Percentiles rank a stretch among this genome's conserved stretches.
Evolutionary conservation across 35 echinoderm and acorn worm genomes (phyloP).

Genomic region (Anneissia japonica): DNA sequence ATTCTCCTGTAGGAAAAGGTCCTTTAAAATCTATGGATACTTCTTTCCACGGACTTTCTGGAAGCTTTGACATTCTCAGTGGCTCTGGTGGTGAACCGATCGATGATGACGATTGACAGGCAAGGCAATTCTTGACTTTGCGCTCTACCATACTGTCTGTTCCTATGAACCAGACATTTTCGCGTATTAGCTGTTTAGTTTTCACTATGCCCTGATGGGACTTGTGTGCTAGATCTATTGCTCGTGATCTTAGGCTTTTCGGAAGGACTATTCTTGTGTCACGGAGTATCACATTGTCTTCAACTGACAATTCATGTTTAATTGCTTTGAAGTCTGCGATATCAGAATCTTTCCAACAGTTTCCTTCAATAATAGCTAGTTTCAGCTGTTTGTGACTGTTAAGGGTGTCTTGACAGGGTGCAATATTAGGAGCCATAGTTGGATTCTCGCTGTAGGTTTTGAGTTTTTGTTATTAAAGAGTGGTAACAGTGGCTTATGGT

Average conservation of each 20-base stretch:
- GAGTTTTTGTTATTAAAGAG: too few relatives aligned
- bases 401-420: too few relatives aligned
- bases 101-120: constrained; percentile 52
- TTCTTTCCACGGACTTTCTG: neutral
- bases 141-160: constrained; percentile 47
- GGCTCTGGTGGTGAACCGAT: constrained; percentile 30
- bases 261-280: constrained; percentile 8
- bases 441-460: too few relatives aligned
- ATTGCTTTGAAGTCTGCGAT: neutral
- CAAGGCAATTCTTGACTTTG: constrained; percentile 43
- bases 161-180: constrained; percentile 70
- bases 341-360: neutral
- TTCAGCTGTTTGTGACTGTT: too few relatives aligned
- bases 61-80: constrained; percentile 38
- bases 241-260: neutral
- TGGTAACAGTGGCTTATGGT: too few relatives aligned
- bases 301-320: neutral
- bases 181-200: constrained; percentile 55
- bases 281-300: neutral
- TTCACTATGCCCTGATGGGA: constrained; percentile 31
- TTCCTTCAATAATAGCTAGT: too few relatives aligned
- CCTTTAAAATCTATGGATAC: constrained; percentile 15
- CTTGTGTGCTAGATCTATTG: constrained; percentile 13
- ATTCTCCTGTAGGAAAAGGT: constrained; percentile 26
- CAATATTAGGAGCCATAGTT: too few relatives aligned